A percentile compares a stretch with the other conserved stretches of the same genome.
Evolutionary conservation across 2,113 vertebrate genomes (phyloP).

Genomic region (Gymnorhina tibicen): DNA sequence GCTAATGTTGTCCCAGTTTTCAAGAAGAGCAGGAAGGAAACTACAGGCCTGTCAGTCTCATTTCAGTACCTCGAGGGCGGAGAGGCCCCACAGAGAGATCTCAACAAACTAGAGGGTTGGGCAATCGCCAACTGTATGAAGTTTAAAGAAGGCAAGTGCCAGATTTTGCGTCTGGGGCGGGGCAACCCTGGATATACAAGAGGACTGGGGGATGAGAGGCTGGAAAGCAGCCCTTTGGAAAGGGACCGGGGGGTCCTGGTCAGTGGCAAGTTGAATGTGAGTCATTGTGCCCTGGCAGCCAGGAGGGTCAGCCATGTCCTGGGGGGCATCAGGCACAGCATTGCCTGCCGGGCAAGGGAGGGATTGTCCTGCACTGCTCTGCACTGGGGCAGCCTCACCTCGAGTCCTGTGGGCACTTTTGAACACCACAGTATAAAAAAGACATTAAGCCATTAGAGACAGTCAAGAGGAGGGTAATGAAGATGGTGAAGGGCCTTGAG

Average conservation of each 20-base stretch:
- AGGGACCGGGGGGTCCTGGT: background rate
- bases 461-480: background rate
- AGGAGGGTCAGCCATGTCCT: accelerated
- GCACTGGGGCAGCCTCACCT: accelerated
- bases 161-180: background rate
- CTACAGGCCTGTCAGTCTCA: background rate
- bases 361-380: background rate
- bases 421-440: background rate
- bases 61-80: background rate
- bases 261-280: background rate
- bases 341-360: accelerated
- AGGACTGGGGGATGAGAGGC: background rate
- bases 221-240: background rate
- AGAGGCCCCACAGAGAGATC: background rate
- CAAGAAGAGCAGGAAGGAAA: background rate
- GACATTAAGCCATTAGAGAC: background rate
- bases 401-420: accelerated
- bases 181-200: background rate
- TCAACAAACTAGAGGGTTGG: background rate
- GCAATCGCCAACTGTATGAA: background rate
- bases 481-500: background rate
- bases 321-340: background rate
- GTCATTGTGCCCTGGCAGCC: background rate
- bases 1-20: background rate
- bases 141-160: background rate